phyloP scores from a whole-genome alignment of 1,140 invertebrate genomes.

The Bombus cullumanus region DNA sequence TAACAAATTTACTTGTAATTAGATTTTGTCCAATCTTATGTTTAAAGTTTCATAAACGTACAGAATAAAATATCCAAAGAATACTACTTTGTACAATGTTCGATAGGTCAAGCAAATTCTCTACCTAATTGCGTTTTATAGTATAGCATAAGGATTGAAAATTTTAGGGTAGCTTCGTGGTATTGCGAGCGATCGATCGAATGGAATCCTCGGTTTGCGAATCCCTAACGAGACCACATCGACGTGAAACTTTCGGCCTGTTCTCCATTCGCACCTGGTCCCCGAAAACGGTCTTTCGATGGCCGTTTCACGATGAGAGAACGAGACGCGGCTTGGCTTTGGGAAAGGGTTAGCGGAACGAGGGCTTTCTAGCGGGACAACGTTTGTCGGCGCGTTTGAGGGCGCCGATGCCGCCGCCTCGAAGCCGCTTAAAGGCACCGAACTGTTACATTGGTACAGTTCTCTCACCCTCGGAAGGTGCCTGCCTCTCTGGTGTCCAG shows the following conservation, averaged over 20 bases:
- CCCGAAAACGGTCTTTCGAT: constrained; percentile 1
- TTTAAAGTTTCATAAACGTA: too few species aligned
- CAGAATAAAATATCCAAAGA: too few species aligned
- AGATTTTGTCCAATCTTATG: too few species aligned
- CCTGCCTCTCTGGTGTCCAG: constrained; percentile 4
- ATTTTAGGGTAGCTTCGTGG: background rate
- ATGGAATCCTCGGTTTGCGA: background rate
- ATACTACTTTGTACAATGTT: too few species aligned
- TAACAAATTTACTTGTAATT: too few species aligned
- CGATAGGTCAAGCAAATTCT: too few species aligned
- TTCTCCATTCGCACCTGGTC: constrained; percentile 32
- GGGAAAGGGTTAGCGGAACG: constrained; percentile 33
- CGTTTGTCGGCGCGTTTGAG: constrained; percentile 81
- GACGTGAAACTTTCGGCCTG: background rate
- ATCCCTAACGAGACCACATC: background rate
- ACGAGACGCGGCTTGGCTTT: constrained; percentile 22
- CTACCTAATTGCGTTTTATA: too few species aligned
- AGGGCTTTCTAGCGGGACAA: constrained; percentile 73
- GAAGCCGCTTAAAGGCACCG: constrained; percentile 64
- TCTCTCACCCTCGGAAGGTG: constrained; percentile 12
- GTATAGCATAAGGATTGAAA: background rate
- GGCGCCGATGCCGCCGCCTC: constrained; percentile 60
- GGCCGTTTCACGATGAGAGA: background rate
- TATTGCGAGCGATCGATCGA: background rate
- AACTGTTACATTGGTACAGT: constrained; percentile 44